A percentile compares a stretch with the other conserved stretches of the same genome.
Conservation (phyloP, 2,888 invertebrate genomes). For the Mythimna lalbum region DNA sequence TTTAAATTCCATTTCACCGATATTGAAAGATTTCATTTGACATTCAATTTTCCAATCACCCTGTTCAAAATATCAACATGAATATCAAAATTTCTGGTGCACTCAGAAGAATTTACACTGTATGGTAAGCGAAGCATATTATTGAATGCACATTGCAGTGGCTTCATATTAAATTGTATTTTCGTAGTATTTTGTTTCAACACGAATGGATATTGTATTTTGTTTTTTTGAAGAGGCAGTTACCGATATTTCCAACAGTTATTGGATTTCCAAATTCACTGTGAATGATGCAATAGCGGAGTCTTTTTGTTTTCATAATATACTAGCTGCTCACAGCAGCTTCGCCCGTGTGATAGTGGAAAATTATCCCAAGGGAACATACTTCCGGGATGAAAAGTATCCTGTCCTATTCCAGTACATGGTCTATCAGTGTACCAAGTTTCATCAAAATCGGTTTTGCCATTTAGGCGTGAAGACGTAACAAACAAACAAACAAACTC, state of each 20-base stretch:
- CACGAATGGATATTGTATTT: not conserved
- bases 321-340: too few relatives aligned
- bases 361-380: too few relatives aligned
- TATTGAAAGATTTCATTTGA: conserved; percentile 49
- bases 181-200: conserved; percentile 9
- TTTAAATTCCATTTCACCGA: conserved; percentile 30
- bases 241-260: not conserved
- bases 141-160: conserved; percentile 29
- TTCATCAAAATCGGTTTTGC: too few relatives aligned
- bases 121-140: conserved; percentile 67
- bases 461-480: too few relatives aligned
- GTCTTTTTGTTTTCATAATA: not conserved
- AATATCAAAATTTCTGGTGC: conserved; percentile 77
- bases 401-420: too few relatives aligned
- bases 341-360: too few relatives aligned
- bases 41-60: conserved; percentile 58
- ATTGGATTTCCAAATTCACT: not conserved
- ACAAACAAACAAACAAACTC: too few relatives aligned
- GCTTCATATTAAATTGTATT: not conserved
- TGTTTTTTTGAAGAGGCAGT: not conserved
- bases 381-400: too few relatives aligned
- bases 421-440: too few relatives aligned
- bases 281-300: not conserved
- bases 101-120: conserved; percentile 71
- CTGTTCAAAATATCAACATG: conserved; percentile 67